These are phyloP conservation scores for Telenomus remus DNA, from an alignment of 1,140 invertebrate genomes.

Conservation along the genomic window DNA sequence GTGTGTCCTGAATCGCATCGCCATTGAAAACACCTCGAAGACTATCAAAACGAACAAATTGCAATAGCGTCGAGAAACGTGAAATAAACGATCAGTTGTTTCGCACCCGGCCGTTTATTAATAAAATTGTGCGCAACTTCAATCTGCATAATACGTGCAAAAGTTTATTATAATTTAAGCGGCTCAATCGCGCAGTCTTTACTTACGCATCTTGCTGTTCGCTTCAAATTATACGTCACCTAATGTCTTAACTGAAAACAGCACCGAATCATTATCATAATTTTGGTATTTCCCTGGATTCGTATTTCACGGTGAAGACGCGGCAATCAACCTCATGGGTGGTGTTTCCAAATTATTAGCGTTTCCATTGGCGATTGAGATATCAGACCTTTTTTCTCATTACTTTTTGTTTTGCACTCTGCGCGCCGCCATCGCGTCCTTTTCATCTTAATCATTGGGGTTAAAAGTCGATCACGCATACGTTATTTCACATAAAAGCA, in stretches of 20 bases:
- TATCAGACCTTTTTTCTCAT: constrained; percentile 60
- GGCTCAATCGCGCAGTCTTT: constrained; percentile 62
- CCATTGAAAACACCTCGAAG: not conserved
- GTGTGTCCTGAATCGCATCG: too few relatives aligned
- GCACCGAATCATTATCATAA: constrained; percentile 74
- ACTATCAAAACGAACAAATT: constrained; percentile 45
- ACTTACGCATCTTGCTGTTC: constrained; percentile 67
- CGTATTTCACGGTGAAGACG: constrained; percentile 62
- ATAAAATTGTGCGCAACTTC: constrained; percentile 57
- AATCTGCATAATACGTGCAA: constrained; percentile 71
- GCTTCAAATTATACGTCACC: constrained; percentile 72
- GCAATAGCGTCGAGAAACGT: constrained; percentile 34
- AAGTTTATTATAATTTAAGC: constrained; percentile 70
- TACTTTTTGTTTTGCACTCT: constrained; percentile 24
- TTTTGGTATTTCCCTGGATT: constrained; percentile 70
- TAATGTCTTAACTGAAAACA: constrained; percentile 76
- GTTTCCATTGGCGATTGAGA: constrained; percentile 72
- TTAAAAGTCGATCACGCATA: constrained; percentile 49
- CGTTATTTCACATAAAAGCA: constrained; percentile 29
- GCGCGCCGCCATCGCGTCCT: constrained; percentile 42
- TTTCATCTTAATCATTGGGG: constrained; percentile 34
- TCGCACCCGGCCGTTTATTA: constrained; percentile 57
- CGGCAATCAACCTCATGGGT: constrained; percentile 72
- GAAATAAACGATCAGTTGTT: constrained; percentile 49
- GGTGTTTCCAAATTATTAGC: constrained; percentile 69